phyloP scores from a whole-genome alignment of 2,888 invertebrate genomes.

The Labia minor region DNA sequence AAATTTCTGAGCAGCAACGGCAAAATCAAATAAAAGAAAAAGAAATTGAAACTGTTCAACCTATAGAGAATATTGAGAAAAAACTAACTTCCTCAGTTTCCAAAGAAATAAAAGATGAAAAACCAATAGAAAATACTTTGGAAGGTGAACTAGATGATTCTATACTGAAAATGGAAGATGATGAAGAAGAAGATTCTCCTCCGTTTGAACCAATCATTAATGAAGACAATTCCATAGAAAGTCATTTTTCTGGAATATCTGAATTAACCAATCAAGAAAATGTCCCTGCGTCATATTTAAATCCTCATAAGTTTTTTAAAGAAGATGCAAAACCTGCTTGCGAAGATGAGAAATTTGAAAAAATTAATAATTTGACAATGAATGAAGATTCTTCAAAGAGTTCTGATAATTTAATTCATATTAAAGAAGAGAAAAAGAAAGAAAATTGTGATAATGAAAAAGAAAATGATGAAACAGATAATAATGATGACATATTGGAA shows the following conservation, averaged over 20 bases:
- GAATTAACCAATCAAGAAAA: slow-evolving; percentile 42
- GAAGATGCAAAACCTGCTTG: slow-evolving; percentile 42
- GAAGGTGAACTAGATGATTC: slow-evolving; percentile 34
- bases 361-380: neutral
- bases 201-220: slow-evolving; percentile 52
- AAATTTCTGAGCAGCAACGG: no score
- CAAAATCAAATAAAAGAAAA: slow-evolving; percentile 2
- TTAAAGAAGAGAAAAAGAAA: slow-evolving; percentile 19
- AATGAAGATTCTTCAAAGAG: neutral
- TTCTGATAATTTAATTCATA: neutral
- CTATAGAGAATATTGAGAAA: neutral
- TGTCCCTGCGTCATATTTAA: neutral
- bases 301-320: slow-evolving; percentile 35
- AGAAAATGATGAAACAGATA: slow-evolving; percentile 32
- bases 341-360: slow-evolving; percentile 3
- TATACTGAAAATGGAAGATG: slow-evolving; percentile 38
- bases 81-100: neutral
- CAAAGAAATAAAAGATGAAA: slow-evolving; percentile 32
- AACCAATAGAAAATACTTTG: slow-evolving; percentile 20
- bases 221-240: slow-evolving; percentile 46
- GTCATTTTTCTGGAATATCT: slow-evolving; percentile 47
- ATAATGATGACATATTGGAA: slow-evolving; percentile 25
- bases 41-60: neutral
- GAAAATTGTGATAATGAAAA: slow-evolving; percentile 26
- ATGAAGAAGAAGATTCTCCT: slow-evolving; percentile 53